Evolutionary conservation across 2,113 vertebrate genomes (phyloP).

Genomic region (Thryonomys swinderianus): DNA sequence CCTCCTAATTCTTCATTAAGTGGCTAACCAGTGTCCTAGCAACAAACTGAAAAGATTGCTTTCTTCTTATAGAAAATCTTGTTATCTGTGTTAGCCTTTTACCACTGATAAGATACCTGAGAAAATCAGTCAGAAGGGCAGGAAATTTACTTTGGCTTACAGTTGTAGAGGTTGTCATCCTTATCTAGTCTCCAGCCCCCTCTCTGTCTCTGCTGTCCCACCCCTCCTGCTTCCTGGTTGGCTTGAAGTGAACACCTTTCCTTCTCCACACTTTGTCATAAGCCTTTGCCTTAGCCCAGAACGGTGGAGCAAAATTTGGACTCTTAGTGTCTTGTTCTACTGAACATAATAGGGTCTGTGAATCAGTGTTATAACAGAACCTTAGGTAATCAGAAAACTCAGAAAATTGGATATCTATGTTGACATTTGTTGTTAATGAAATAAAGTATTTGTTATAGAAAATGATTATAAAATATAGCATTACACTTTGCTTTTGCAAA

Average conservation of each 20-base stretch:
- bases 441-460: neutral
- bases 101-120: neutral
- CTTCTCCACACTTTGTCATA: neutral
- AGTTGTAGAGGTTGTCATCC: neutral
- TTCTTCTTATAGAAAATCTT: neutral
- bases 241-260: neutral
- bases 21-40: neutral
- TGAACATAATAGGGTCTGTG: neutral
- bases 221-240: neutral
- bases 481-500: neutral
- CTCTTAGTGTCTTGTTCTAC: neutral
- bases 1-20: neutral
- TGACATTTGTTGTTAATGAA: slow-evolving; percentile 35
- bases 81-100: neutral
- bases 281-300: neutral
- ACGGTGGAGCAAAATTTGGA: neutral
- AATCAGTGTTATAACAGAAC: neutral
- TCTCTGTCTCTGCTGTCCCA: neutral
- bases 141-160: neutral
- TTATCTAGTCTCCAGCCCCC: neutral
- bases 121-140: neutral
- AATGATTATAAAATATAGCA: neutral
- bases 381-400: slow-evolving; percentile 25
- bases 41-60: neutral
- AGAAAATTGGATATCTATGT: neutral